Conservation (phyloP, 2,797 vertebrate species). For the Cetoscarus ocellatus region DNA sequence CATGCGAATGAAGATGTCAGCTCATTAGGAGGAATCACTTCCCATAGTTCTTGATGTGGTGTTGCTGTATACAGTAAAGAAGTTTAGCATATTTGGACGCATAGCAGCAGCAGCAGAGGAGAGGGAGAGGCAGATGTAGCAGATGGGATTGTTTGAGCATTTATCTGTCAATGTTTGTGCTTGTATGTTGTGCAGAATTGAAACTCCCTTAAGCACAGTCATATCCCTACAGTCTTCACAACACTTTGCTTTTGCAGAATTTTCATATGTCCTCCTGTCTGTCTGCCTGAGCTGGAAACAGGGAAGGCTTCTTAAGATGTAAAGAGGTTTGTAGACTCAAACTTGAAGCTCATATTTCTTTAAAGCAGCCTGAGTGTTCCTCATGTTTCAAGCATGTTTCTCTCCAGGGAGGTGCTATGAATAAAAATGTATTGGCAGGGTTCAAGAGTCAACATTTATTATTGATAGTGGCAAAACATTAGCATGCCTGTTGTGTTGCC, state of each 20-base stretch:
- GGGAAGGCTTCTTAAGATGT: background rate
- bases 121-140: constrained; percentile 27
- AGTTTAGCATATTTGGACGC: constrained; percentile 24
- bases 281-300: background rate
- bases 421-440: constrained; percentile 31
- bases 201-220: constrained; percentile 21
- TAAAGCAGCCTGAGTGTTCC: background rate
- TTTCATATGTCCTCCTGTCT: constrained; percentile 15
- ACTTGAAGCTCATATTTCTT: background rate
- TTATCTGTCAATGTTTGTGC: constrained; percentile 43
- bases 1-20: constrained; percentile 44
- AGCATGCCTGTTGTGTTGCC: constrained; percentile 27
- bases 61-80: constrained; percentile 16
- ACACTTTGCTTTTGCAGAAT: background rate
- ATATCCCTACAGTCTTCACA: constrained; percentile 2
- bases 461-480: constrained; percentile 60
- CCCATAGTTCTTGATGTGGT: constrained; percentile 51
- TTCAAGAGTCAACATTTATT: constrained; percentile 62
- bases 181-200: constrained; percentile 24
- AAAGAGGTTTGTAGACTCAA: background rate
- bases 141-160: constrained; percentile 63
- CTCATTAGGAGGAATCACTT: constrained; percentile 65
- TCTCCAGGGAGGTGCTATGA: constrained; percentile 21
- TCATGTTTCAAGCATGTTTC: constrained; percentile 34
- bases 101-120: constrained; percentile 26